A percentile compares a stretch with the other conserved stretches of the same genome.
phyloP scores from a whole-genome alignment of 2,888 invertebrate species.

The Ptycholaimellus sp. region DNA sequence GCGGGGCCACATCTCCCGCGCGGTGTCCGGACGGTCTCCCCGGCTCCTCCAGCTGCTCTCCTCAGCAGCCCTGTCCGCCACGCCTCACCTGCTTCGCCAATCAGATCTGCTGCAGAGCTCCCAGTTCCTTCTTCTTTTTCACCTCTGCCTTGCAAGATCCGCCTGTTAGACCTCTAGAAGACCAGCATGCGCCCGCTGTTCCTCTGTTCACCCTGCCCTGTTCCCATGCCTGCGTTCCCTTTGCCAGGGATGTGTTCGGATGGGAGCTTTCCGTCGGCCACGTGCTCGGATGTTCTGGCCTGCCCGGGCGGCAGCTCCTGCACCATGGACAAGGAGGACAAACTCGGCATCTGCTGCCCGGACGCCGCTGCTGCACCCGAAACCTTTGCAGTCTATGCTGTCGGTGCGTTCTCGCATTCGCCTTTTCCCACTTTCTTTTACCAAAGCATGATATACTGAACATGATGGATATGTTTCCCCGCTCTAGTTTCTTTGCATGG shows the following conservation, averaged over 20 bases:
- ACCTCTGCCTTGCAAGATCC: no score
- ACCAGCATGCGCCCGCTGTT: no score
- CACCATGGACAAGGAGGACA: neutral
- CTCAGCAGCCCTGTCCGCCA: neutral
- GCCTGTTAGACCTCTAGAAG: no score
- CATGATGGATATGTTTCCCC: no score
- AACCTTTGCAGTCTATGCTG: no score
- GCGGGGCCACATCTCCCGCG: no score
- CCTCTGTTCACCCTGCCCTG: neutral
- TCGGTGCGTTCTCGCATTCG: no score
- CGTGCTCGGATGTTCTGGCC: neutral
- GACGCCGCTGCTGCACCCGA: no score
- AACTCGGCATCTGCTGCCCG: conserved; percentile 1
- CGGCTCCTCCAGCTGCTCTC: neutral
- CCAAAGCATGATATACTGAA: no score
- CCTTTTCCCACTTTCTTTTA: no score
- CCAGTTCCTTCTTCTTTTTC: neutral
- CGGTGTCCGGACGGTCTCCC: conserved; percentile 3
- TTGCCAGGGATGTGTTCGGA: conserved; percentile 5
- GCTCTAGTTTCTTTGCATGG: no score
- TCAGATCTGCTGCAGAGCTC: neutral
- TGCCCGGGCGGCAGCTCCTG: neutral
- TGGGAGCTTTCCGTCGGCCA: neutral
- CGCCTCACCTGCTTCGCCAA: conserved; percentile 4
- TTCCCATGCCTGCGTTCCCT: no score